phyloP scores from a whole-genome alignment of 2,113 vertebrate species.

The Beaufortia kweichowensis region DNA sequence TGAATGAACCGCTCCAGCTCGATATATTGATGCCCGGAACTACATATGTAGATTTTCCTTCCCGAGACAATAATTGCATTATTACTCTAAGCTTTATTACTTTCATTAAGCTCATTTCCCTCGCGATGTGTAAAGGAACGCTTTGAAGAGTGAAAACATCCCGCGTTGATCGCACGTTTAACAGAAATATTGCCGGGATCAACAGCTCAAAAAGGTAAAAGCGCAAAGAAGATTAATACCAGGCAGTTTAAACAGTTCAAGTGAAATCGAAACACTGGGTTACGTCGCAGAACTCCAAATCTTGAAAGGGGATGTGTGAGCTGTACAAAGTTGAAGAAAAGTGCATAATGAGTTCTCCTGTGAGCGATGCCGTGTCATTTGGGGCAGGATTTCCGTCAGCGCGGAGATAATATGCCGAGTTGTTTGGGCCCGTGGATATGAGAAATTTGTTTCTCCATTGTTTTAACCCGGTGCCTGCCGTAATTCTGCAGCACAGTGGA shows the following conservation, averaged over 20 bases:
- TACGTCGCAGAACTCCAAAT: not conserved
- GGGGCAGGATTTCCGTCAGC: conserved; percentile 30
- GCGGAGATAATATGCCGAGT: conserved; percentile 28
- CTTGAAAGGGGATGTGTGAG: conserved; percentile 11
- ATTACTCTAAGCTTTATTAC: conserved; percentile 34
- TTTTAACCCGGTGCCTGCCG: conserved; percentile 39
- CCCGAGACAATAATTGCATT: conserved; percentile 40
- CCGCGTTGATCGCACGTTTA: not conserved
- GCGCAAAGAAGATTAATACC: not conserved
- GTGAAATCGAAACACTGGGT: not conserved
- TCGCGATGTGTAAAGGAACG: not conserved
- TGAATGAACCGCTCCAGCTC: conserved; percentile 28
- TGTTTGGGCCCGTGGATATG: conserved; percentile 50
- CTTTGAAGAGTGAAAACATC: not conserved
- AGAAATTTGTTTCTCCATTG: conserved; percentile 42
- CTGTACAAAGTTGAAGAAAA: not conserved
- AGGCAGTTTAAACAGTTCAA: not conserved
- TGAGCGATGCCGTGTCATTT: conserved; percentile 45
- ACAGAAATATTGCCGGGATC: not conserved
- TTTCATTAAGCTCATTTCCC: conserved; percentile 44
- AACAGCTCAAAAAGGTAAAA: not conserved
- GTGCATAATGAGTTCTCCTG: conserved; percentile 52
- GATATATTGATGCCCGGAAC: conserved; percentile 25
- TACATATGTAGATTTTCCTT: conserved; percentile 34
- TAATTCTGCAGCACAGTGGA: conserved; percentile 34